Percentiles rank a stretch among this genome's conserved stretches.
Evolutionary conservation across 92 coral and sea anemone species (phyloP).

Genomic region (Anthopleura xanthogrammica): DNA sequence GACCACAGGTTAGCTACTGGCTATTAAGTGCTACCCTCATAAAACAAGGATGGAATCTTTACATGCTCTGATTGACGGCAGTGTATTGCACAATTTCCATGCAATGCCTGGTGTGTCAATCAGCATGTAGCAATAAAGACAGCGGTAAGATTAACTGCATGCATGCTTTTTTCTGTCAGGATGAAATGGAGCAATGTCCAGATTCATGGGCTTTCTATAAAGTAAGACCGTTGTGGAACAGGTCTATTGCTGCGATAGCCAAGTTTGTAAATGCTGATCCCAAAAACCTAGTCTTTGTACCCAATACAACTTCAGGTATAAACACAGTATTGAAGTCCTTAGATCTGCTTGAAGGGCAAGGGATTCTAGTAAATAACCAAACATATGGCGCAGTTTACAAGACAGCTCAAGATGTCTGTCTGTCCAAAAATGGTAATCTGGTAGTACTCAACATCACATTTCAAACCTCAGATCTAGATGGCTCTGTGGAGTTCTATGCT

Average conservation of each 20-base stretch:
- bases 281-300: conserved; percentile 63
- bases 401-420: conserved; percentile 65
- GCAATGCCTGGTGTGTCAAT: too few relatives aligned
- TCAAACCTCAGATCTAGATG: conserved; percentile 60
- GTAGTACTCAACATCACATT: conserved; percentile 74
- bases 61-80: too few relatives aligned
- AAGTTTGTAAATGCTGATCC: conserved; percentile 60
- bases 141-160: neutral
- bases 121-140: too few relatives aligned
- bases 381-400: conserved; percentile 71
- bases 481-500: conserved; percentile 55
- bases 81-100: too few relatives aligned
- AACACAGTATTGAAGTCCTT: conserved; percentile 59
- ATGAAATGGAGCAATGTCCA: conserved; percentile 41
- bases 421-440: conserved; percentile 58
- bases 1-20: too few relatives aligned
- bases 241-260: conserved; percentile 41
- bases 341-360: conserved; percentile 62
- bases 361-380: conserved; percentile 66
- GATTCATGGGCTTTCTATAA: conserved; percentile 34
- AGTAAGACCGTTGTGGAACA: conserved; percentile 12
- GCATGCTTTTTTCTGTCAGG: conserved; percentile 1
- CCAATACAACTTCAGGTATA: conserved; percentile 66
- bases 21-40: too few relatives aligned
- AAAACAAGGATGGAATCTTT: too few relatives aligned